Percentiles rank a stretch among this genome's conserved stretches.
phyloP scores from a whole-genome alignment of 2,797 vertebrate genomes.

The Sardinella longiceps region DNA sequence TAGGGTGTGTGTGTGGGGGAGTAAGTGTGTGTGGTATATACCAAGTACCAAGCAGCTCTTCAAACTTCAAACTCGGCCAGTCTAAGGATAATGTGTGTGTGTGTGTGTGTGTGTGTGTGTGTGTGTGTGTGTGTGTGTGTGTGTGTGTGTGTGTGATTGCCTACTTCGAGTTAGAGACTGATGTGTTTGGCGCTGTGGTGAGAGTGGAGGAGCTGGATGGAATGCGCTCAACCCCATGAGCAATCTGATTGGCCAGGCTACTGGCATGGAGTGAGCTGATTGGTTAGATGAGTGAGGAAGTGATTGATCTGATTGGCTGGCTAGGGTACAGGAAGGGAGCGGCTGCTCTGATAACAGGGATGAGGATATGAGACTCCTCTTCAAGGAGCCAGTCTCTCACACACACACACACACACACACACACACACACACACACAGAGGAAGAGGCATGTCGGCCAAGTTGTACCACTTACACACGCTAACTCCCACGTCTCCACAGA shows the following conservation, averaged over 20 bases:
- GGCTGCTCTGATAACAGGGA: neutral
- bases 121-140: neutral
- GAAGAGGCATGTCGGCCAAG: neutral
- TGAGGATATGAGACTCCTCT: neutral
- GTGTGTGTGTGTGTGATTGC: neutral
- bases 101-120: neutral
- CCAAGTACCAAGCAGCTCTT: too few species aligned
- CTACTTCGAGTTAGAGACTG: neutral
- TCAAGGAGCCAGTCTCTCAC: neutral
- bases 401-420: conserved; percentile 7
- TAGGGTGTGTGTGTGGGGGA: too few species aligned
- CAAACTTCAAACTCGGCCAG: too few species aligned
- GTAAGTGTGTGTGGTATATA: too few species aligned
- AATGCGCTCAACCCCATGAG: neutral
- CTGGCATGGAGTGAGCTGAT: neutral
- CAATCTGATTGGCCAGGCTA: neutral
- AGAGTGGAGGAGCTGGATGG: neutral
- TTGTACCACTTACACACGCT: neutral
- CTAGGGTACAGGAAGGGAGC: neutral
- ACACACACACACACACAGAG: neutral
- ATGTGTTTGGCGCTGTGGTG: neutral
- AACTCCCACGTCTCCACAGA: neutral
- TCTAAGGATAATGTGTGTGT: neutral
- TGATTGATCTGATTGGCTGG: neutral
- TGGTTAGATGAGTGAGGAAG: neutral